A percentile compares a stretch with the other conserved stretches of the same genome.
Evolutionary conservation across 2,797 vertebrate genomes (phyloP).

Genomic region (Gobionotothen gibberifrons): DNA sequence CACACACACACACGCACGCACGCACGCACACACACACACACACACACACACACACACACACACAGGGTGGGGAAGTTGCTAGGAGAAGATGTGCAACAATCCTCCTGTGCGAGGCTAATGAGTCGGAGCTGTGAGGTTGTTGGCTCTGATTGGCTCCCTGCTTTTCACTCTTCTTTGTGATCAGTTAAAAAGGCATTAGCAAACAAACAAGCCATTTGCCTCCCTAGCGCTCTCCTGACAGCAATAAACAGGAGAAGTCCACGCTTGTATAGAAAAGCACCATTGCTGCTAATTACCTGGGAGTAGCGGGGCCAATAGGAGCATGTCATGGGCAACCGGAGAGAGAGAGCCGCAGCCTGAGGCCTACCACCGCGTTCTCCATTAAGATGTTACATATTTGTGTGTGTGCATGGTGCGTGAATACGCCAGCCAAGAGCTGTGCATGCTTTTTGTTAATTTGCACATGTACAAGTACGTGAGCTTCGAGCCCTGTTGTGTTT

Average conservation of each 20-base stretch:
- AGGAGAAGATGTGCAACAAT: too few species aligned
- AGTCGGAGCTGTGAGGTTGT: conserved; percentile 43
- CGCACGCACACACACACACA: conserved; percentile 7
- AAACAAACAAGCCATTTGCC: conserved; percentile 49
- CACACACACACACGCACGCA: conserved; percentile 19
- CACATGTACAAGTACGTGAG: conserved; percentile 12
- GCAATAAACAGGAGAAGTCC: conserved; percentile 43
- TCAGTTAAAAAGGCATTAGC: conserved; percentile 56
- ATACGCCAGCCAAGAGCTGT: not conserved
- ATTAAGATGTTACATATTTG: conserved; percentile 10
- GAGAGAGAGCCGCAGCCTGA: conserved; percentile 7
- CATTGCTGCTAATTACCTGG: conserved; percentile 50
- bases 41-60: not conserved
- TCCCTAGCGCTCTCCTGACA: conserved; percentile 23
- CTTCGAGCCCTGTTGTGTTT: not conserved
- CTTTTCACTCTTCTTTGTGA: conserved; percentile 44
- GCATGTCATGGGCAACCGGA: conserved; percentile 11
- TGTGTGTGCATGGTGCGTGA: not conserved
- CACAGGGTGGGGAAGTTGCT: not conserved
- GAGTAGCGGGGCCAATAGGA: conserved; percentile 9
- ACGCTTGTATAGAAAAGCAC: conserved; percentile 32
- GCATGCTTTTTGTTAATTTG: conserved; percentile 25
- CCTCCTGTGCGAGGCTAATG: conserved; percentile 28
- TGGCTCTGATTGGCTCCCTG: conserved; percentile 41
- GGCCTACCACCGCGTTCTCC: conserved; percentile 18